These are phyloP conservation scores for Listrodromus nycthemerus DNA, from an alignment of 2,888 invertebrate genomes.

Conservation along the genomic window DNA sequence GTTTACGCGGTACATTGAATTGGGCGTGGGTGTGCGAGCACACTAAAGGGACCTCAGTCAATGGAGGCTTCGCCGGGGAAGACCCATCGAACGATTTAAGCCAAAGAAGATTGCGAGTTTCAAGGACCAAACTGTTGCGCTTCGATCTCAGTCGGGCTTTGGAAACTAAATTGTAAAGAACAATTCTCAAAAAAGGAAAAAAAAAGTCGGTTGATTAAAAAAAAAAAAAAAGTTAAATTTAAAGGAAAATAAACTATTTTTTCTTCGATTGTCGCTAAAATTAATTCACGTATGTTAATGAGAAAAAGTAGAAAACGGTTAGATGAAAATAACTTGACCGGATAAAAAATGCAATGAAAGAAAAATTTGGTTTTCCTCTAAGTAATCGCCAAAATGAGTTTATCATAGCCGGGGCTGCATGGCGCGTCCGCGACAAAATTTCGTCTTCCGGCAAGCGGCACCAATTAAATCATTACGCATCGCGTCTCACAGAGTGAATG, in stretches of 20 bases:
- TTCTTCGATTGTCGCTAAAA: neutral
- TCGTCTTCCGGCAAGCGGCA: neutral
- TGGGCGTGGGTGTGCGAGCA: slow-evolving; percentile 24
- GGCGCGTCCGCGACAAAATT: slow-evolving; percentile 10
- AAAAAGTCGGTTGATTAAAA: too few species aligned
- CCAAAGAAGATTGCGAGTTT: slow-evolving; percentile 37
- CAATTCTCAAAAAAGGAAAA: neutral
- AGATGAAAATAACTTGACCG: too few species aligned
- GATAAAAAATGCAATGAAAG: too few species aligned
- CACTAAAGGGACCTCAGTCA: slow-evolving; percentile 36
- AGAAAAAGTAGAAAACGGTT: neutral
- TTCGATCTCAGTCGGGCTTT: slow-evolving; percentile 9
- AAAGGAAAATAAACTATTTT: neutral
- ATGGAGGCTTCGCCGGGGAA: slow-evolving; percentile 23
- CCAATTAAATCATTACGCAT: slow-evolving; percentile 59
- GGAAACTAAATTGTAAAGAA: slow-evolving; percentile 42
- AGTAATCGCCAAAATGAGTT: neutral
- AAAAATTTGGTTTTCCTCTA: neutral
- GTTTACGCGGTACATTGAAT: slow-evolving; percentile 30
- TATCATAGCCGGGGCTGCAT: neutral
- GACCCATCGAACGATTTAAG: slow-evolving; percentile 57
- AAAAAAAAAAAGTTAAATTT: neutral
- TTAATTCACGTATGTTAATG: neutral
- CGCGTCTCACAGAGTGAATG: slow-evolving; percentile 33
- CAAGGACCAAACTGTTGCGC: slow-evolving; percentile 76